Percentiles rank a stretch among this genome's conserved stretches.
These are phyloP conservation scores for Vireo griseus DNA, from an alignment of 2,797 vertebrate genomes.

Conservation along the genomic window DNA sequence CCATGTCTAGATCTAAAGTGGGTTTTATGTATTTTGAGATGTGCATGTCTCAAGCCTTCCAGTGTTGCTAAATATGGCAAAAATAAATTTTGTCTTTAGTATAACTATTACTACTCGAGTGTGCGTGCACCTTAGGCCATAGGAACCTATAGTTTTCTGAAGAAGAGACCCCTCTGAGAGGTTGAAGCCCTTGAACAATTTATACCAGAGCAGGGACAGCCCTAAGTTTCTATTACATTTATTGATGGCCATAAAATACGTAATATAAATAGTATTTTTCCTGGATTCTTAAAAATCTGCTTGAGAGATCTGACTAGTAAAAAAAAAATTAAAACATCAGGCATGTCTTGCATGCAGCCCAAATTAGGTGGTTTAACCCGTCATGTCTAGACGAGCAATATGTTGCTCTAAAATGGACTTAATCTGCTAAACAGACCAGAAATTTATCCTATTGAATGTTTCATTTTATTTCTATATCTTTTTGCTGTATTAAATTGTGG, in stretches of 20 bases:
- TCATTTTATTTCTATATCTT: neutral
- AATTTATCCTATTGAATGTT: neutral
- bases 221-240: neutral
- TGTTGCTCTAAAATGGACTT: neutral
- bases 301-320: neutral
- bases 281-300: neutral
- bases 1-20: neutral
- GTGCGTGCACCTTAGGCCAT: fast-evolving
- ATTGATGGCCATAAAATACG: neutral
- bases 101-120: fast-evolving
- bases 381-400: neutral
- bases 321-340: neutral
- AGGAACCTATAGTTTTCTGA: fast-evolving
- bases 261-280: neutral
- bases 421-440: neutral
- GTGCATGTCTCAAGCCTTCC: neutral
- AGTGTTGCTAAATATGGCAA: neutral
- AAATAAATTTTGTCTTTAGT: neutral
- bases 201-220: neutral
- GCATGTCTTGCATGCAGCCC: neutral
- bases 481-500: neutral
- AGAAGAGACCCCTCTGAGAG: neutral
- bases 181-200: neutral
- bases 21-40: neutral
- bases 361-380: neutral